Evolutionary conservation across 2,888 invertebrate genomes (phyloP).

Genomic region (Tetramorium bicarinatum): DNA sequence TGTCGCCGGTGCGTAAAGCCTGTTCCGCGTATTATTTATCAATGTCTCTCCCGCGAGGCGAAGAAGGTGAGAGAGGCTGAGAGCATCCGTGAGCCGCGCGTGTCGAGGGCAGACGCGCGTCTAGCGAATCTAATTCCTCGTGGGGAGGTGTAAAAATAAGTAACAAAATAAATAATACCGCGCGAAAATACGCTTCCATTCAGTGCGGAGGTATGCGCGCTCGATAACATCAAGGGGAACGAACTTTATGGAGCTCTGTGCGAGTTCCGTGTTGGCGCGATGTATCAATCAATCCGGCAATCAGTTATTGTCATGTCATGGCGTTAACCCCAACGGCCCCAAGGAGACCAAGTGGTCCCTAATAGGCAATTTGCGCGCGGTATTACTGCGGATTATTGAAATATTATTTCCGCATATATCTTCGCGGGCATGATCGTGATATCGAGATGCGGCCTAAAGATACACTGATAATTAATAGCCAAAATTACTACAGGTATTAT

Average conservation of each 20-base stretch:
- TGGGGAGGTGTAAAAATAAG: neutral
- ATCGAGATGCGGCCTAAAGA: neutral
- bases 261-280: neutral
- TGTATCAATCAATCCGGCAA: conserved; percentile 39
- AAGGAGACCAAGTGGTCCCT: conserved; percentile 16
- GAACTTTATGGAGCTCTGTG: neutral
- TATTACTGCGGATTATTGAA: conserved; percentile 33
- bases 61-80: conserved; percentile 7
- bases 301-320: conserved; percentile 26
- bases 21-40: conserved; percentile 36
- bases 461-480: neutral
- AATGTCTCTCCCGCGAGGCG: neutral
- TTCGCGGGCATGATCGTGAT: neutral
- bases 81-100: neutral
- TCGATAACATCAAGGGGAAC: neutral
- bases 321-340: conserved; percentile 25
- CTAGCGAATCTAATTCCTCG: neutral
- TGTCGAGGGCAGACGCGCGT: neutral
- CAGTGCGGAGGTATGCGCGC: neutral
- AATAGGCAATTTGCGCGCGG: conserved; percentile 34
- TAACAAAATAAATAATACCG: neutral
- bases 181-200: neutral
- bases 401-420: conserved; percentile 41
- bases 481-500: neutral
- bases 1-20: conserved; percentile 38